Percentiles rank a stretch among this genome's conserved stretches.
Evolutionary conservation across 2,888 invertebrate genomes (phyloP).

Genomic region (Troglohyphantes excavatus): DNA sequence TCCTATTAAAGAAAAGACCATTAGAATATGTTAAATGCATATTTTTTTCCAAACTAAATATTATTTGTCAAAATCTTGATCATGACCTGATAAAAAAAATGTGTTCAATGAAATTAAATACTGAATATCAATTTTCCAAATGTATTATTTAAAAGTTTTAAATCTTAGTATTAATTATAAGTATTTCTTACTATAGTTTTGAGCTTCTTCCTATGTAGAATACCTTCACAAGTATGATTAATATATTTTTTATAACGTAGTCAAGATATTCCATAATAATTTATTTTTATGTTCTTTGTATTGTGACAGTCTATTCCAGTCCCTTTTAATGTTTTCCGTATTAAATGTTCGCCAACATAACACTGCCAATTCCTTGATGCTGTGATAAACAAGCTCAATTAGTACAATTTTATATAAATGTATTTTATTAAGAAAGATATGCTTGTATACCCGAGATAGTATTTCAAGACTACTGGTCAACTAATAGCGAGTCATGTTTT

Average conservation of each 20-base stretch:
- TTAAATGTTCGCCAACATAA: neutral
- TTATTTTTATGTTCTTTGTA: neutral
- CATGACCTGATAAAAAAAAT: too few relatives aligned
- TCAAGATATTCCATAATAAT: neutral
- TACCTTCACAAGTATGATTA: neutral
- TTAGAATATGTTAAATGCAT: too few relatives aligned
- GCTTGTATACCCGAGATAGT: neutral
- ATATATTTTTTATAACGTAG: neutral
- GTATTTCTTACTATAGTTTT: too few relatives aligned
- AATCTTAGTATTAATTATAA: too few relatives aligned
- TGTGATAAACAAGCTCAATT: conserved; percentile 68
- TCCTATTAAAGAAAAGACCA: too few relatives aligned
- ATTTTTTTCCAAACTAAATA: too few relatives aligned
- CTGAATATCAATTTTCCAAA: too few relatives aligned
- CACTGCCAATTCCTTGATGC: conserved; percentile 57
- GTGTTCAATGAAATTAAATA: too few relatives aligned
- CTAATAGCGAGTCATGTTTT: neutral
- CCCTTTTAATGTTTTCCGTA: neutral
- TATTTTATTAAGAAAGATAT: neutral
- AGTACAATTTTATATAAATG: conserved; percentile 16
- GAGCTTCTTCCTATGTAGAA: neutral
- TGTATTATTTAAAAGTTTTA: too few relatives aligned
- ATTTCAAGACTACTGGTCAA: too few relatives aligned
- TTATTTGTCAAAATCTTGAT: too few relatives aligned
- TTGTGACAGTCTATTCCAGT: neutral